Conservation (phyloP, 2,113 vertebrate species). For the Chlamydotis undulata region DNA sequence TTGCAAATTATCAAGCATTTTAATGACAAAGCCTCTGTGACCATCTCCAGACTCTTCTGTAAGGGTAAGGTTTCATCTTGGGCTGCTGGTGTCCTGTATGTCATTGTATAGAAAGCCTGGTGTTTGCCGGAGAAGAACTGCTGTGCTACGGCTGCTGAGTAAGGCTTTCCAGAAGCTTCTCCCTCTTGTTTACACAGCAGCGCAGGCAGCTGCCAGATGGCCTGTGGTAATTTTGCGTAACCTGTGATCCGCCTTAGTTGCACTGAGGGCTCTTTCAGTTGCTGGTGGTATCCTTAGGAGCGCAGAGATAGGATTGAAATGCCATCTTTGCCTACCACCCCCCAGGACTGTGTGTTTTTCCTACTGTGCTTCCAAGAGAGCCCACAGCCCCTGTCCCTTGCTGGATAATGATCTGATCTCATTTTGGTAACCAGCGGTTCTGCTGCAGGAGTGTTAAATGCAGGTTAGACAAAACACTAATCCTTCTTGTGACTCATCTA, state of each 20-base stretch:
- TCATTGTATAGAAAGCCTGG: neutral
- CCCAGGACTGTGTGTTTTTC: neutral
- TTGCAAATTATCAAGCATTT: neutral
- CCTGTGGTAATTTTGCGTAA: neutral
- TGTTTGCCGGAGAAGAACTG: neutral
- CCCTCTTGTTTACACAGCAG: neutral
- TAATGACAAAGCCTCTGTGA: neutral
- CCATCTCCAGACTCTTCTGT: neutral
- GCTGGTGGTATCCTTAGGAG: neutral
- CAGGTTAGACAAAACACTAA: neutral
- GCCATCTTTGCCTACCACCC: neutral
- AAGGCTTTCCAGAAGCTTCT: neutral
- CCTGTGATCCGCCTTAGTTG: neutral
- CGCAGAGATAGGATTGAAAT: neutral
- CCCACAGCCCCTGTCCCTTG: neutral
- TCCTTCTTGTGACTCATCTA: conserved; percentile 13
- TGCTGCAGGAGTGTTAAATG: neutral
- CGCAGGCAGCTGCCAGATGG: neutral
- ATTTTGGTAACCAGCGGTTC: neutral
- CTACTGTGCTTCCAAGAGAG: neutral
- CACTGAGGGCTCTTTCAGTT: neutral
- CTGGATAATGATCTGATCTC: neutral
- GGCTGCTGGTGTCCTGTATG: neutral
- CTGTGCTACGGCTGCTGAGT: neutral
- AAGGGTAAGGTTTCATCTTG: neutral